Evolutionary conservation across 2,888 invertebrate species (phyloP), one percentile per base, ranked within the genome.

Genomic region (Agrypnus murinus): DNA sequence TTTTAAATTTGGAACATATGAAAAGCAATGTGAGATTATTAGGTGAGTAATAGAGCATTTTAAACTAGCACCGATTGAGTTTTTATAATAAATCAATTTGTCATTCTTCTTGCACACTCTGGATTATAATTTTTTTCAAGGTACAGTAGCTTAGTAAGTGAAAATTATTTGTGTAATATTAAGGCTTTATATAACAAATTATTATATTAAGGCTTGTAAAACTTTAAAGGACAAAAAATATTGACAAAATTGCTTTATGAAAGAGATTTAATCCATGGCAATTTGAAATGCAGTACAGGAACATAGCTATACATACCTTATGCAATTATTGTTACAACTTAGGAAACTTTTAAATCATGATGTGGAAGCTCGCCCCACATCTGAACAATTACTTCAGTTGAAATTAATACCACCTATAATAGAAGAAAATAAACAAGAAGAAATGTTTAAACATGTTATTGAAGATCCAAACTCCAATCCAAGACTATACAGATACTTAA

Each of bases 301-400:
- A n/a, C n/a, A n/a, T n/a, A n/a, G n/a, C n/a, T n/a, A n/a, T n/a
- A n/a, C n/a, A n/a, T n/a, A n/a, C n/a, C n/a, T n/a, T n/a, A n/a
- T n/a, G n/a, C n/a, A n/a, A n/a, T n/a, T n/a, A n/a, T n/a, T n/a
- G n/a, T n/a, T n/a, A 86, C 4, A 25, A 25, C 5, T 5, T 25
- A 89, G 89, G 45, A 93, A 94, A 94, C 87, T 98, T 3, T 85
- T 98, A 63, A 91, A 92, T 84, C 97, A 98, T 82, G 95, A 97
- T 83, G 92, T 95, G 0, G 89, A 90, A 34, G 87, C 91, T 74
- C 89, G 98, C 4, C 98, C 98, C 0, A 93, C 95, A 0, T 93
- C 96, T 4, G 90, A 92, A 38, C 95, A 97, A 81, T 87, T 98
- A 1, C 86, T 98, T 0, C 89, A 92, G 32, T 95, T 95, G 0